Evolutionary conservation across 2,113 vertebrate species (phyloP).

Genomic region (Notothenia coriiceps): DNA sequence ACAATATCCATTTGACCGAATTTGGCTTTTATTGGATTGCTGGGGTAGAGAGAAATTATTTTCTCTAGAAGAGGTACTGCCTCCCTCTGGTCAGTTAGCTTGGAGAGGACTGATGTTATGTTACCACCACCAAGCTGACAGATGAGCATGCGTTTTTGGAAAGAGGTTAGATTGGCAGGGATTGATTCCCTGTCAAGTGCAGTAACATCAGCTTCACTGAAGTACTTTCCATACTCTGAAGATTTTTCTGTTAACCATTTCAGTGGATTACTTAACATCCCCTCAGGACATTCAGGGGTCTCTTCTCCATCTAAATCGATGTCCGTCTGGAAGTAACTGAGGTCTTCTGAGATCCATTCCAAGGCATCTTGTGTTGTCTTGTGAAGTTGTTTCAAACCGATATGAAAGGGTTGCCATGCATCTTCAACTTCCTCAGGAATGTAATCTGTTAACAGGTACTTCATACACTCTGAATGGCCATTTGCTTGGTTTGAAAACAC

Average conservation of each 20-base stretch:
- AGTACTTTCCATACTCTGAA: constrained; percentile 79
- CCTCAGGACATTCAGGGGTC: constrained; percentile 38
- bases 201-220: constrained; percentile 53
- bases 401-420: constrained; percentile 82
- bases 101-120: constrained; percentile 83
- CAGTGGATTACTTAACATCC: constrained; percentile 78
- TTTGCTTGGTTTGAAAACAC: constrained; percentile 72
- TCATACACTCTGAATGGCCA: constrained; percentile 76
- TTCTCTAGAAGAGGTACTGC: constrained; percentile 67
- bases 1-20: constrained; percentile 81
- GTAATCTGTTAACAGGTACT: constrained; percentile 84
- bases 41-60: constrained; percentile 82
- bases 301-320: constrained; percentile 73
- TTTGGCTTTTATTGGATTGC: constrained; percentile 61
- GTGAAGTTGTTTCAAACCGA: constrained; percentile 78
- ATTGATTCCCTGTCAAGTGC: background rate
- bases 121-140: constrained; percentile 84
- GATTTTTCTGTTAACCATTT: constrained; percentile 82
- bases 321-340: constrained; percentile 88
- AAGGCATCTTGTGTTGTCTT: constrained; percentile 81
- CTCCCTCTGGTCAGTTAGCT: constrained; percentile 78
- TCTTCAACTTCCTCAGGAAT: constrained; percentile 79
- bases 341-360: constrained; percentile 87
- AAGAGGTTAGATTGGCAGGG: constrained; percentile 51
- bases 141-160: constrained; percentile 82